Conservation (phyloP, 1,140 invertebrate species). For the Monochamus saltuarius region DNA sequence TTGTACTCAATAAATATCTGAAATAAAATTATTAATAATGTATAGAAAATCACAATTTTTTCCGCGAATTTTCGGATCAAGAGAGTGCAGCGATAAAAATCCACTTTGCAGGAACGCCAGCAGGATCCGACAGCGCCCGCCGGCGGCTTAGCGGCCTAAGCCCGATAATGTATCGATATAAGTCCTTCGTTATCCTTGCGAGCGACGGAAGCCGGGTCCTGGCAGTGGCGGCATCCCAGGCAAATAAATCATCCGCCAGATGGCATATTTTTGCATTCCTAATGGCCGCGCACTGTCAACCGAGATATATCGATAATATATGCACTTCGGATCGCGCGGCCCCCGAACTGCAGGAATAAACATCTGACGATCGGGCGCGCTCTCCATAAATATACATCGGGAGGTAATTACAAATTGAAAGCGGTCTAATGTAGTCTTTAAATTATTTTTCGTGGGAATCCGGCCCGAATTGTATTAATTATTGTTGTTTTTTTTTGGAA, state of each 20-base stretch:
- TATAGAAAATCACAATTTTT: no score
- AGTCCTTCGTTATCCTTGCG: constrained; percentile 14
- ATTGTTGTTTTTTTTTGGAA: no score
- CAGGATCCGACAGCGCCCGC: no score
- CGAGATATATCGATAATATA: constrained; percentile 52
- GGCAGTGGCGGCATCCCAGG: constrained; percentile 19
- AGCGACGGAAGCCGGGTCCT: constrained; percentile 17
- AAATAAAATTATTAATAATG: no score
- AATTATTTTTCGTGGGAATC: constrained; percentile 21
- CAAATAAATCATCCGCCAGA: constrained; percentile 51
- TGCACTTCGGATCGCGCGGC: constrained; percentile 44
- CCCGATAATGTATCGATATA: constrained; percentile 20
- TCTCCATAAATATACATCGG: background rate
- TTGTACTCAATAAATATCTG: no score
- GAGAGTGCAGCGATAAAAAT: no score
- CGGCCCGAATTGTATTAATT: background rate
- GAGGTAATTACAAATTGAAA: constrained; percentile 24
- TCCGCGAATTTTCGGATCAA: no score
- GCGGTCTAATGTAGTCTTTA: constrained; percentile 19
- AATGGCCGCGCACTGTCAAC: constrained; percentile 46
- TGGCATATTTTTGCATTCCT: constrained; percentile 53
- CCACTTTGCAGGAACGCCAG: no score
- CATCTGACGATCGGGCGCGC: constrained; percentile 2
- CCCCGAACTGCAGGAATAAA: constrained; percentile 20
- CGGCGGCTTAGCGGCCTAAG: no score